Evolutionary conservation across 2,797 vertebrate genomes (phyloP).

Genomic region (Poecilia wingei): DNA sequence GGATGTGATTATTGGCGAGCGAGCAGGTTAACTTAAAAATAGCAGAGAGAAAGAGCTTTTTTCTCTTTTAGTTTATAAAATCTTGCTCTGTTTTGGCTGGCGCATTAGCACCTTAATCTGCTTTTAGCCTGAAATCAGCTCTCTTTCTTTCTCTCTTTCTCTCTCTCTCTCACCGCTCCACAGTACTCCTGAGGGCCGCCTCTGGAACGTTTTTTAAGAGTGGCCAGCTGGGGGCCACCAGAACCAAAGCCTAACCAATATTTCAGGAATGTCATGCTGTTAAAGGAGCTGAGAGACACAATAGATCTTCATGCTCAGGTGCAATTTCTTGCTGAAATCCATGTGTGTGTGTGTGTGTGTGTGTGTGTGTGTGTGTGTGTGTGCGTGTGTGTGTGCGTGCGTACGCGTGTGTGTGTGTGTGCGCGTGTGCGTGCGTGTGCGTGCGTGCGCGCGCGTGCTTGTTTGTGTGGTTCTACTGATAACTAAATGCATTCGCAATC

Average conservation of each 20-base stretch:
- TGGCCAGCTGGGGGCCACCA: not conserved
- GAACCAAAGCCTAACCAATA: not conserved
- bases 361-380: no score
- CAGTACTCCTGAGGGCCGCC: not conserved
- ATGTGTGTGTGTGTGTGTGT: no score
- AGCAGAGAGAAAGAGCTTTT: not conserved
- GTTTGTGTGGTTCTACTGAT: not conserved
- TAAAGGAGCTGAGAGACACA: not conserved
- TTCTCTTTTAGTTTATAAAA: not conserved
- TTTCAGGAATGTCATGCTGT: not conserved
- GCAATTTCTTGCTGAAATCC: not conserved
- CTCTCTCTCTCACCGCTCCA: not conserved
- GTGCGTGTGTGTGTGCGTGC: no score
- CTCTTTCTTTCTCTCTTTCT: not conserved
- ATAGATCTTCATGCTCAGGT: not conserved
- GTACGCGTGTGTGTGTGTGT: accelerated
- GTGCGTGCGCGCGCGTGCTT: no score
- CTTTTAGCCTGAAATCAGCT: not conserved
- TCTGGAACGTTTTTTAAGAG: not conserved
- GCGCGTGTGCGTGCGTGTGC: no score
- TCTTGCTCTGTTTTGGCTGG: not conserved
- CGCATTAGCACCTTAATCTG: not conserved
- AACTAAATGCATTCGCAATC: not conserved
- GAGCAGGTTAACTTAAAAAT: conserved; percentile 4
- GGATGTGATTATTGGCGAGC: conserved; percentile 2